Evolutionary conservation across 2,113 vertebrate genomes (phyloP), one percentile per base, ranked within the genome.

Genomic region (Conger conger): DNA sequence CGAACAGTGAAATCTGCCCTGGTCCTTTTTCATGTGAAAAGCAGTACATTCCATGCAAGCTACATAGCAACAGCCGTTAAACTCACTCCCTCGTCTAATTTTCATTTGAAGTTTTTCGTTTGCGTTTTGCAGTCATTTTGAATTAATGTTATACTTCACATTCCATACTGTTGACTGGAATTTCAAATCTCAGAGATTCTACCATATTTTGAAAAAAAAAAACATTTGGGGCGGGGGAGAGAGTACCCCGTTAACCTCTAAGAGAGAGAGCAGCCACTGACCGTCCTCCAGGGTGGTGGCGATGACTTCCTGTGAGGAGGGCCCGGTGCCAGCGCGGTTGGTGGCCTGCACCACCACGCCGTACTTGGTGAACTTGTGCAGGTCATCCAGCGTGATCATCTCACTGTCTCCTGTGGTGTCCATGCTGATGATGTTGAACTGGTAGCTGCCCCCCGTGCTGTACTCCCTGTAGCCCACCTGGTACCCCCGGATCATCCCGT

Each of bases 301-400:
- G 94, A 99, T 97, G 92, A 97, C 97, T 93, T 99, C 97, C 95
- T 99, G 98, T 89, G 98, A 99, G 82, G 98, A 99, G 4, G 98
- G 98, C 35, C 98, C 98, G 0, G 97, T 99, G 40, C 98, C 98
- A 0, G 98, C 98, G 54, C 97, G 92, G 92, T 99, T 99, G 30
- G 96, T 97, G 18, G 98, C 98, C 92, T 99, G 98, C n/a, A 99
- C 98, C 88, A 99, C 97, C 93, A 99, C 97, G 78, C 98, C 98
- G 79, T 99, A 99, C 93, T 99, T 98, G 0, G 98, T 99, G 94
- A 98, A 99, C 92, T 99, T 99, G 88, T 97, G 97, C 57, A 99
- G 95, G 91, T 99, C 97, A 92, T 99, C 97, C 91, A 99, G 95
- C 0, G 96, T 94, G 83, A 99, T 96, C 82, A 96, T 94, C 93